These are phyloP conservation scores for Dasypogon diadema DNA, from an alignment of 2,888 invertebrate genomes.

Conservation along the genomic window DNA sequence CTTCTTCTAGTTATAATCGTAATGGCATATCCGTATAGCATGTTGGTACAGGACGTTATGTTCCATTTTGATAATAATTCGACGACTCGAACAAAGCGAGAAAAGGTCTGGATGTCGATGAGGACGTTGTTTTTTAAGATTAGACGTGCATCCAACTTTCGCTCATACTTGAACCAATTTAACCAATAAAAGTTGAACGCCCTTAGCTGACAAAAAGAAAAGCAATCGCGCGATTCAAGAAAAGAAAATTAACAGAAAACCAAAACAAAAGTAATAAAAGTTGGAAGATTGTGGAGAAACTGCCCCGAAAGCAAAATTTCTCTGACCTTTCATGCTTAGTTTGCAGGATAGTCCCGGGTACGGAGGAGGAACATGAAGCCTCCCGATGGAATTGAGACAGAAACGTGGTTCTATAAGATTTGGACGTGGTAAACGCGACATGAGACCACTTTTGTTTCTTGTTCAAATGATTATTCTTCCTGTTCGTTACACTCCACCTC, in stretches of 20 bases:
- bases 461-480: not conserved
- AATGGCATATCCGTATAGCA: too few relatives aligned
- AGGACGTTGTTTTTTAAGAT: too few relatives aligned
- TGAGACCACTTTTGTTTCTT: too few relatives aligned
- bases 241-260: conserved; percentile 1
- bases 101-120: too few relatives aligned
- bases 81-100: too few relatives aligned
- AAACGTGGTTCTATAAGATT: conserved; percentile 24
- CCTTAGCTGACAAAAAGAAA: not conserved
- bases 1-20: conserved; percentile 2
- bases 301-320: conserved; percentile 10
- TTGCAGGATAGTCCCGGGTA: not conserved
- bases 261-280: conserved; percentile 22
- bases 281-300: not conserved
- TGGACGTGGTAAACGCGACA: not conserved
- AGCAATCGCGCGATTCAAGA: not conserved
- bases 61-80: too few relatives aligned
- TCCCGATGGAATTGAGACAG: conserved; percentile 30
- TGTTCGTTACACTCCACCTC: not conserved
- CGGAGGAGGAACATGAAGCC: not conserved
- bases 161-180: conserved; percentile 17
- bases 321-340: conserved; percentile 19
- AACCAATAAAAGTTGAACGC: conserved; percentile 14
- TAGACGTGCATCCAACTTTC: conserved; percentile 15
- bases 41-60: too few relatives aligned